Evolutionary conservation across 2,888 invertebrate species (phyloP).

Genomic region (Mellilla xanthometata): DNA sequence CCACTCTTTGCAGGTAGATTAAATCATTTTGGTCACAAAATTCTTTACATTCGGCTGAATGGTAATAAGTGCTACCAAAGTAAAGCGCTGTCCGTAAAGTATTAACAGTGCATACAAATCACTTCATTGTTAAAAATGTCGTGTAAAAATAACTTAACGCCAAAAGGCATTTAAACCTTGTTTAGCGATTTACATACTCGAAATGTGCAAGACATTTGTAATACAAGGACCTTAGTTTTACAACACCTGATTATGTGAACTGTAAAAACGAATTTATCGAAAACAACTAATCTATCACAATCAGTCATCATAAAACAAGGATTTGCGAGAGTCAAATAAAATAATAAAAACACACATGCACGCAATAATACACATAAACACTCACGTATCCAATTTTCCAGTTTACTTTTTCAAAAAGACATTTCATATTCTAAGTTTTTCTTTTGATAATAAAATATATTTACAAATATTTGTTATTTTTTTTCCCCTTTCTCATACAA

Average conservation of each 20-base stretch:
- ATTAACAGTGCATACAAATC: no score
- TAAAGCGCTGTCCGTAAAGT: no score
- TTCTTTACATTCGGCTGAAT: no score
- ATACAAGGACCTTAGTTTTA: background rate
- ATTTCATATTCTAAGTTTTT: conserved; percentile 41
- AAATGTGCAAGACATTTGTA: background rate
- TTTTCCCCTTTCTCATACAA: background rate
- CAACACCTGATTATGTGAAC: background rate
- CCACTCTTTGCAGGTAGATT: no score
- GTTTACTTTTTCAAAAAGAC: conserved; percentile 41
- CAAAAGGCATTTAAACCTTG: background rate
- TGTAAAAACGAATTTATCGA: no score
- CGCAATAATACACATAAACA: conserved; percentile 39
- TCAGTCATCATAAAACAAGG: background rate
- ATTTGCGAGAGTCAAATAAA: conserved; percentile 11
- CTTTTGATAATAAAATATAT: conserved; percentile 56
- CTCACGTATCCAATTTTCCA: conserved; percentile 42
- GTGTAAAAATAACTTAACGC: no score
- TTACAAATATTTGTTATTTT: conserved; percentile 64
- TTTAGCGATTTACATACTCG: background rate
- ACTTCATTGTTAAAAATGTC: no score
- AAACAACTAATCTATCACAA: background rate
- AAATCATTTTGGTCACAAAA: no score
- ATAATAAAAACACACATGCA: conserved; percentile 26
- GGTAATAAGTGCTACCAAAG: no score